Evolutionary conservation across 2,888 invertebrate species (phyloP).

Genomic region (Orthosia gracilis): DNA sequence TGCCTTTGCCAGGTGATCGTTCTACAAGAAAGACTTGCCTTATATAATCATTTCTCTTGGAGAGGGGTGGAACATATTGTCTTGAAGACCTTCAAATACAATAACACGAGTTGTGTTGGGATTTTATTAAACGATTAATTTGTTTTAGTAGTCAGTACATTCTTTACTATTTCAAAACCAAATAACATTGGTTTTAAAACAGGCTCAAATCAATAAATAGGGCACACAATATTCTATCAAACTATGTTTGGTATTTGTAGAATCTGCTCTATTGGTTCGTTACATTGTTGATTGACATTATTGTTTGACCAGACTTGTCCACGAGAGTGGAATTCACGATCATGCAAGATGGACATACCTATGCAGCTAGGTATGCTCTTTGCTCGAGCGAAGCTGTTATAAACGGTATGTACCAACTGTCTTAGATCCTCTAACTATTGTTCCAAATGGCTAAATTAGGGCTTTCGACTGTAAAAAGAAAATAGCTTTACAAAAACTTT

Average conservation of each 20-base stretch:
- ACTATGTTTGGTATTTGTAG: constrained; percentile 1
- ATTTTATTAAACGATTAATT: background rate
- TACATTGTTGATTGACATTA: constrained; percentile 29
- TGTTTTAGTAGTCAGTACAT: background rate
- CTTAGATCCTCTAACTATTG: background rate
- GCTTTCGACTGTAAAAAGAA: background rate
- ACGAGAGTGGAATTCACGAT: constrained; percentile 20
- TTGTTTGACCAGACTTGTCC: constrained; percentile 20
- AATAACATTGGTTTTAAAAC: background rate
- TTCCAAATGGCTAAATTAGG: background rate
- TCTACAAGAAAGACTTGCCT: constrained; percentile 29
- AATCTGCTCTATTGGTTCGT: constrained; percentile 10
- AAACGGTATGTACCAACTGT: background rate
- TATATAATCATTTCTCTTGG: constrained; percentile 35
- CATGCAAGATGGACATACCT: constrained; percentile 6
- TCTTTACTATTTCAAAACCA: background rate
- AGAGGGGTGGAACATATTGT: constrained; percentile 19
- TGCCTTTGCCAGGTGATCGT: constrained; percentile 48
- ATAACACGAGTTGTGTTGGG: constrained; percentile 25
- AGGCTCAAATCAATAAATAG: background rate
- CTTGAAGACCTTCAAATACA: background rate
- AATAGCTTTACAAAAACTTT: background rate
- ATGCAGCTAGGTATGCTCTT: constrained; percentile 1
- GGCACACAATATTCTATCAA: background rate
- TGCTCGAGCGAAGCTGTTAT: constrained; percentile 12